Evolutionary conservation across 2,797 vertebrate species (phyloP), one percentile per base, ranked within the genome.

Genomic region (Alfaro cultratus): DNA sequence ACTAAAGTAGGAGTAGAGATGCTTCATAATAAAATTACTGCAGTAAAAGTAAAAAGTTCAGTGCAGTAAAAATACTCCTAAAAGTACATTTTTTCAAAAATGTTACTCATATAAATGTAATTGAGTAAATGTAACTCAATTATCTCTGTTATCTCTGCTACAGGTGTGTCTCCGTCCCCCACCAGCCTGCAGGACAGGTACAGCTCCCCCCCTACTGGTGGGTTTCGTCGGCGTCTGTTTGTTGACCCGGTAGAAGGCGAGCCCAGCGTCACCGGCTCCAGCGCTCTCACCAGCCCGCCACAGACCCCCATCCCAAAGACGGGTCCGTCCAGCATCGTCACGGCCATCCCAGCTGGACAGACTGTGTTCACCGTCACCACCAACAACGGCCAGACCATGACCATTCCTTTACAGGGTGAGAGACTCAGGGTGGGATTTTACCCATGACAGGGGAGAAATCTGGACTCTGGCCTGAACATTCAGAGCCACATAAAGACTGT

Each of bases 401-500:
- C 97, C 6, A 97, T 98, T 79, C 97, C 97, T 0, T 96, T 98
- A 36, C 97, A 97, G 94, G 97, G 97, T 97, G 93, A 95, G 87
- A 1, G 2, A 7, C 21, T 4, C 12, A 31, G 45, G 26, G 31
- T n/a, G 7, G 0, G 1, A 18, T 0, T 23, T 9, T 18, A 78
- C 15, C 43, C 1, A 31, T 1, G 29, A 73, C 70, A 5, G 26
- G 36, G 23, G 12, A 41, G 1, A 4, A 67, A 57, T 31, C 47
- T 21, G 47, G 47, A 18, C 47, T 49, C 47, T 18, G 47, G 5
- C 47, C 47, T 49, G 47, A 18, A 49, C 47, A 5, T 6, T 49
- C 16, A 49, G 5, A 18, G 47, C 16, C 16, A 18, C 47, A 49
- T 49, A 18, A 18, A 49, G 47, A 49, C 16, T 1, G 47, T 49